phyloP scores from a whole-genome alignment of 2,797 vertebrate species.

The Aplochiton taeniatus region DNA sequence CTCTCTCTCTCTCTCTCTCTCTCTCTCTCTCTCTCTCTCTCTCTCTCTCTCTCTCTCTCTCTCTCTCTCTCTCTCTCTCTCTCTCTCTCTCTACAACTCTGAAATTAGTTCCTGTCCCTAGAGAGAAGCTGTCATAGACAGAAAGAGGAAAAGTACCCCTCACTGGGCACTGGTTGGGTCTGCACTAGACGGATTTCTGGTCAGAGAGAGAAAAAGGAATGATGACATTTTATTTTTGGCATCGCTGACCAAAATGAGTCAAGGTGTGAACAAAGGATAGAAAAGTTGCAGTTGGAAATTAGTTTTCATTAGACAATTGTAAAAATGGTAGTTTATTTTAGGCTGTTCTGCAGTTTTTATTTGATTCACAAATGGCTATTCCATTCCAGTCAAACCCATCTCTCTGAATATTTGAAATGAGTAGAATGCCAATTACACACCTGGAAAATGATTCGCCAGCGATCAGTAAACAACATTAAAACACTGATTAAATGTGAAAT shows the following conservation, averaged over 20 bases:
- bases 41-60: too few species aligned
- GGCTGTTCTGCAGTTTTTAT: conserved; percentile 51
- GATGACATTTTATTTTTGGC: conserved; percentile 25
- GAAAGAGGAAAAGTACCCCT: conserved; percentile 45
- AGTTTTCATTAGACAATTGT: conserved; percentile 49
- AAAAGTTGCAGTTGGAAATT: conserved; percentile 17
- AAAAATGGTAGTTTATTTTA: conserved; percentile 34
- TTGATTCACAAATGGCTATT: conserved; percentile 56
- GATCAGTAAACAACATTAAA: conserved; percentile 69
- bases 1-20: too few species aligned
- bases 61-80: too few species aligned
- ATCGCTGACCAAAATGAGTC: conserved; percentile 35
- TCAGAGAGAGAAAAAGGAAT: conserved; percentile 26
- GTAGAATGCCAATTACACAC: conserved; percentile 71
- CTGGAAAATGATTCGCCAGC: conserved; percentile 59
- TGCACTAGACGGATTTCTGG: conserved; percentile 3
- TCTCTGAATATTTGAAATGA: conserved; percentile 49
- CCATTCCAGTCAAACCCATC: conserved; percentile 53
- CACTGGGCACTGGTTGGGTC: conserved; percentile 31
- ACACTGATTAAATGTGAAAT: conserved; percentile 54
- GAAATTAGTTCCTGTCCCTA: conserved; percentile 81
- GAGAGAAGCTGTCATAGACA: conserved; percentile 79
- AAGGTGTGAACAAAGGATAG: conserved; percentile 24
- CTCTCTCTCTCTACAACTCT: conserved; percentile 60
- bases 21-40: too few species aligned